Evolutionary conservation across 2,888 invertebrate genomes (phyloP).

Genomic region (Thumatha senex): DNA sequence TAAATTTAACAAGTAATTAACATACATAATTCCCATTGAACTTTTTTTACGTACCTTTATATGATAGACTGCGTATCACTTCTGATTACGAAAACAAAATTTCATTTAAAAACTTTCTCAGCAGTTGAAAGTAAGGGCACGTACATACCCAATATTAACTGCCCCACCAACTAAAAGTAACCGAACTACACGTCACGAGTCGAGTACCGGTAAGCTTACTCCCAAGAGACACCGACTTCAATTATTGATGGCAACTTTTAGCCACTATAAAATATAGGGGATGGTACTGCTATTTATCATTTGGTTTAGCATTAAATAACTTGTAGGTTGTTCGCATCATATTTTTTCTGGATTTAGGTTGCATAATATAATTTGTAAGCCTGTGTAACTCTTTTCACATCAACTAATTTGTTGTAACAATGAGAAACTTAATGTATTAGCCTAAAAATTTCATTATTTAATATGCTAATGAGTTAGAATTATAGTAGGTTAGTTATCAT

Average conservation of each 20-base stretch:
- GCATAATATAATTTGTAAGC: too few relatives aligned
- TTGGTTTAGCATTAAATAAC: conserved; percentile 70
- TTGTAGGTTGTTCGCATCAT: conserved; percentile 34
- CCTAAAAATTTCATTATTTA: too few relatives aligned
- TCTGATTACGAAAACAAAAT: too few relatives aligned
- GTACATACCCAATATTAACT: conserved; percentile 30
- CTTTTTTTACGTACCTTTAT: too few relatives aligned
- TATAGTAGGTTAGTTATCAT: too few relatives aligned
- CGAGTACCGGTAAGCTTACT: conserved; percentile 58
- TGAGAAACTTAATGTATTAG: too few relatives aligned
- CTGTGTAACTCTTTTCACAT: too few relatives aligned
- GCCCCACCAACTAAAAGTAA: conserved; percentile 32
- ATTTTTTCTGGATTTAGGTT: conserved; percentile 23
- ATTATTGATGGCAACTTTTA: conserved; percentile 82
- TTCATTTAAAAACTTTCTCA: conserved; percentile 6
- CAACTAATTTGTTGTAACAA: too few relatives aligned
- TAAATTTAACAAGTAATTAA: too few relatives aligned
- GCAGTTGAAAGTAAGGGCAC: conserved; percentile 15
- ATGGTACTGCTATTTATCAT: conserved; percentile 67
- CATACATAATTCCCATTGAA: too few relatives aligned
- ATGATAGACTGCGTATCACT: too few relatives aligned
- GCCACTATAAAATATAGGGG: conserved; percentile 77
- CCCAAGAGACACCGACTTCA: conserved; percentile 72
- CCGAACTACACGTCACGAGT: conserved; percentile 41
- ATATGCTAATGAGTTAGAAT: too few relatives aligned